A percentile compares a stretch with the other conserved stretches of the same genome.
Evolutionary conservation across 2,797 vertebrate genomes (phyloP).

Genomic region (Florisuga fusca): DNA sequence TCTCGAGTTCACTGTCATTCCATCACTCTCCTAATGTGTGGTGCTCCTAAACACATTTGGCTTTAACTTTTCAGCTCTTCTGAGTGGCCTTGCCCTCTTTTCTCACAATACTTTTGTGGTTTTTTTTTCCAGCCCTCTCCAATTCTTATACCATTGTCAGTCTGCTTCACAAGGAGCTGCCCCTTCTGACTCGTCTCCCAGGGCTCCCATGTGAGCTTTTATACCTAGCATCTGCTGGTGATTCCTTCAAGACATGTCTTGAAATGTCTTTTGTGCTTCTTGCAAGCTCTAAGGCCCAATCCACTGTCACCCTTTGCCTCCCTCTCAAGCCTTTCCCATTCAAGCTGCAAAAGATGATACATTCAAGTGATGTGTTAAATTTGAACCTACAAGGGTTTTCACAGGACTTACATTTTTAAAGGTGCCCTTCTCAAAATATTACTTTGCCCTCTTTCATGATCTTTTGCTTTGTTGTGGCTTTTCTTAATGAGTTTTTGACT

Average conservation of each 20-base stretch:
- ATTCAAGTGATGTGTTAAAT: background rate
- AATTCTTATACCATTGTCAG: background rate
- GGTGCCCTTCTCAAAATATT: background rate
- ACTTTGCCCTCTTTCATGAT: background rate
- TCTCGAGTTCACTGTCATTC: constrained; percentile 25
- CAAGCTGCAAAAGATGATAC: background rate
- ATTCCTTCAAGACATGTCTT: background rate
- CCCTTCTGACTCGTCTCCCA: background rate
- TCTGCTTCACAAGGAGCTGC: background rate
- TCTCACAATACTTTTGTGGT: background rate
- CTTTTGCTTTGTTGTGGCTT: background rate
- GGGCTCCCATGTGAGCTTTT: background rate
- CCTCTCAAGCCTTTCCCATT: background rate
- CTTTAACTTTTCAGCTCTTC: constrained; percentile 27
- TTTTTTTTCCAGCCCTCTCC: constrained; percentile 10
- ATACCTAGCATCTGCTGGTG: background rate
- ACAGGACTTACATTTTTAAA: background rate
- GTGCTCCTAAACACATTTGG: background rate
- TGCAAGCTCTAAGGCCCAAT: background rate
- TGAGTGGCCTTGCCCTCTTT: background rate
- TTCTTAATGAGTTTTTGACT: constrained; percentile 72
- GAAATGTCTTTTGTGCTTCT: background rate
- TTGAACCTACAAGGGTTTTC: background rate
- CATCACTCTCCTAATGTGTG: background rate
- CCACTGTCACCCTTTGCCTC: background rate